Conservation (phyloP, 2,113 vertebrate genomes). For the Hylia prasina region DNA sequence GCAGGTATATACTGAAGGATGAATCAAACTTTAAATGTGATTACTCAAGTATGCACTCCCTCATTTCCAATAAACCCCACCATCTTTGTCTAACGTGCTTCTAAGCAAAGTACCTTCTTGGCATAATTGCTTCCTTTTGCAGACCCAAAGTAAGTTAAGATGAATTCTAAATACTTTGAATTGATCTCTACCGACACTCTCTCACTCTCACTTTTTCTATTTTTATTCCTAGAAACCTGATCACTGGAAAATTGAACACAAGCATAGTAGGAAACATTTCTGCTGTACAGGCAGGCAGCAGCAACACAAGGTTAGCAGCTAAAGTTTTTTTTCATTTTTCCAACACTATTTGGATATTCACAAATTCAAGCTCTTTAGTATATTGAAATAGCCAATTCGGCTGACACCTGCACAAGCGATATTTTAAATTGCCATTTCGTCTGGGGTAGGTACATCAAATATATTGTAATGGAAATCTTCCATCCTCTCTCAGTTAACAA, state of each 20-base stretch:
- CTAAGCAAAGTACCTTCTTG: not conserved
- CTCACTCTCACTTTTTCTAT: not conserved
- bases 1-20: not conserved
- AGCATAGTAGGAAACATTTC: not conserved
- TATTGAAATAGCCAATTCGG: not conserved
- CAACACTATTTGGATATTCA: not conserved
- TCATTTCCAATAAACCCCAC: not conserved
- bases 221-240: not conserved
- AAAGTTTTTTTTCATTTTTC: not conserved
- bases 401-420: not conserved
- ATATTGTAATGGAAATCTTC: constrained; percentile 1
- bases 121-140: not conserved
- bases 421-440: constrained; percentile 16
- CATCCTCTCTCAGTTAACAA: not conserved
- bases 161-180: not conserved
- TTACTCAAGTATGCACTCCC: not conserved
- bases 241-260: not conserved
- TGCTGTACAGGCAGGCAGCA: not conserved
- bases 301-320: not conserved
- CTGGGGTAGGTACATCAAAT: not conserved
- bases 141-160: not conserved
- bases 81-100: not conserved
- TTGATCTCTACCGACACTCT: not conserved
- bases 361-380: not conserved
- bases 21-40: not conserved